Evolutionary conservation across 2,113 vertebrate genomes (phyloP).

Genomic region (Salminus brasiliensis): DNA sequence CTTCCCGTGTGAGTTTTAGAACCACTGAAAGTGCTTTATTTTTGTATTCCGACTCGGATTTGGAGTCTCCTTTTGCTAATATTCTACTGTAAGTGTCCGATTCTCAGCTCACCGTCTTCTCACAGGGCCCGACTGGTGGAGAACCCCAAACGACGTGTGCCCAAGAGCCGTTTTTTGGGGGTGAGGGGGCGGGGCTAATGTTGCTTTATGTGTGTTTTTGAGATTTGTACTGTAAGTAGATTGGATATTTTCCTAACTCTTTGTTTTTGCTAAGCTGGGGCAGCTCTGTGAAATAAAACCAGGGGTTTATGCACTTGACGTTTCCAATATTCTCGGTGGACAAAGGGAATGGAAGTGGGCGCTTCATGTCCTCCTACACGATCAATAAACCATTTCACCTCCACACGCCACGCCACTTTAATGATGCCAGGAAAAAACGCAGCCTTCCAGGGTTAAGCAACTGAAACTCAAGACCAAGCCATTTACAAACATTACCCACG

Average conservation of each 20-base stretch:
- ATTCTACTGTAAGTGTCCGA: conserved; percentile 57
- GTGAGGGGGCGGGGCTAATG: conserved; percentile 46
- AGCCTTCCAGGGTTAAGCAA: not conserved
- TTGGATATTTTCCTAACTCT: conserved; percentile 69
- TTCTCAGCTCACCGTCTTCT: conserved; percentile 44
- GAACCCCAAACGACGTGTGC: not conserved
- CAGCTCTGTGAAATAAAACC: conserved; percentile 64
- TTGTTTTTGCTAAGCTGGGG: conserved; percentile 64
- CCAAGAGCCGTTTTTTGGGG: not conserved
- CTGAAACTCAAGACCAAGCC: conserved; percentile 34
- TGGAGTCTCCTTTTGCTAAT: conserved; percentile 77
- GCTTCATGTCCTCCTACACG: conserved; percentile 38
- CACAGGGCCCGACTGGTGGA: not conserved
- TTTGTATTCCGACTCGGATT: conserved; percentile 78
- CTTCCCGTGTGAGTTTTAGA: conserved; percentile 65
- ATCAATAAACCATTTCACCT: conserved; percentile 56
- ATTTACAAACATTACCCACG: conserved; percentile 83
- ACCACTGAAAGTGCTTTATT: conserved; percentile 74
- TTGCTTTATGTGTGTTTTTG: conserved; percentile 66
- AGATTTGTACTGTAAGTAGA: conserved; percentile 64
- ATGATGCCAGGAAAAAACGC: not conserved
- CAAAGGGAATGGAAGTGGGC: conserved; percentile 27
- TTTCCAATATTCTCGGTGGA: conserved; percentile 46
- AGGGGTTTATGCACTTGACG: conserved; percentile 52
- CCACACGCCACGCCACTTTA: conserved; percentile 34